Evolutionary conservation across 1,140 invertebrate genomes (phyloP), one percentile per base, ranked within the genome.

Genomic region (Bicyclus anynana): DNA sequence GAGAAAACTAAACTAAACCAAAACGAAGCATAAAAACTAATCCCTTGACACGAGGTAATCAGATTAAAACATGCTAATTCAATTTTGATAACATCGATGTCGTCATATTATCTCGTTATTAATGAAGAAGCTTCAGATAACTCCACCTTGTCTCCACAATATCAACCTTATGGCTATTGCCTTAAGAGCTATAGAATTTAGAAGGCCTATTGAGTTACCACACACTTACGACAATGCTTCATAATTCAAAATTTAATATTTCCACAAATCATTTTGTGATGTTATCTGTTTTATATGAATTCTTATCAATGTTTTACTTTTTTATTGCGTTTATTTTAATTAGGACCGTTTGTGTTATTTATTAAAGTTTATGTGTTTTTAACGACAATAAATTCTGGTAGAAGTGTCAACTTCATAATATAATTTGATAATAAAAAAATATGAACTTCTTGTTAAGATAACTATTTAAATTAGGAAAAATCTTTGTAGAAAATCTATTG

Each of bases 1-100:
- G 12, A 23, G 44, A 23, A 47, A 26, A 47, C n/a, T 35, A 35
- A 35, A 2, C 2, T 2, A 12, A 35, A 2, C 2, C 33, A 5
- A 13, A 14, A 13, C 13, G n/a, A 14, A 5, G 17, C 38, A 20
- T 18, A 20, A 42, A 18, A 2, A 9, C 12, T 44, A 55, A 55
- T 55, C 29, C 29, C 44, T 38, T 47, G 44, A 55, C 7, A 38
- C 33, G 29, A 17, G 20, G 40, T 35, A 47, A 48, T 46, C 44
- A 53, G 51, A 42, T 55, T 55, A 46, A 53, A 53, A 44, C 23
- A 49, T 48, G 44, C 53, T 55, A 55, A 55, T 55, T 37, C 13
- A 55, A 47, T 49, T 55, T 55, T 55, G 46, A 55, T 55, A 35
- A n/a, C 21, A 53, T 53, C 51, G 38, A 48, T 55, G 29, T 38